A percentile compares a stretch with the other conserved stretches of the same genome.
Evolutionary conservation across 2,113 vertebrate genomes (phyloP).

Genomic region (Ictalurus furcatus): DNA sequence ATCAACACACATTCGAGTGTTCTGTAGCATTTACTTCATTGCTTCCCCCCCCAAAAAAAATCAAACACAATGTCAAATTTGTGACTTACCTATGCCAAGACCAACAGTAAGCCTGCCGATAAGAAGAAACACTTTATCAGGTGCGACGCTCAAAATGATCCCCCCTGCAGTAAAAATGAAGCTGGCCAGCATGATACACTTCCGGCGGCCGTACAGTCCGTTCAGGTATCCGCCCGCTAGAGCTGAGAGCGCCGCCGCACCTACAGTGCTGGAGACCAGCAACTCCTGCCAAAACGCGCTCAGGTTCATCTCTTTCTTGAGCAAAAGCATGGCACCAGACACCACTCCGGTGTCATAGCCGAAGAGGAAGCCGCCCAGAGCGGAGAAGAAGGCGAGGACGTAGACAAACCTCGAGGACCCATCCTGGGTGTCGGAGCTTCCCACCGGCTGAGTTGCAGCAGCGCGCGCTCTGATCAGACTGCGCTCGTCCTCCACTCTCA

Average conservation of each 20-base stretch:
- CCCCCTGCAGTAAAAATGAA: constrained; percentile 83
- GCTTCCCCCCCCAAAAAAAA: too few relatives aligned
- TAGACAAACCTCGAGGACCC: constrained; percentile 79
- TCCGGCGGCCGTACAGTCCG: constrained; percentile 78
- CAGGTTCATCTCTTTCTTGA: constrained; percentile 88
- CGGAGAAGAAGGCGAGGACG: constrained; percentile 79
- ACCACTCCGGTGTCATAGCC: constrained; percentile 98
- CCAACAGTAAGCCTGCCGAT: constrained; percentile 86
- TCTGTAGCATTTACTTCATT: background rate
- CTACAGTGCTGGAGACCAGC: constrained; percentile 90
- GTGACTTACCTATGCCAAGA: constrained; percentile 87
- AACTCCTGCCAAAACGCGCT: constrained; percentile 92
- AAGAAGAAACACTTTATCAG: constrained; percentile 82
- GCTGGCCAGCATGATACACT: constrained; percentile 88
- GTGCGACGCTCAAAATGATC: constrained; percentile 75
- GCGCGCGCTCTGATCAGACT: constrained; percentile 70
- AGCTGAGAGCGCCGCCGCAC: constrained; percentile 86
- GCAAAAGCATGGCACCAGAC: constrained; percentile 92
- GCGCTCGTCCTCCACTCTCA: constrained; percentile 70
- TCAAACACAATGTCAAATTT: background rate
- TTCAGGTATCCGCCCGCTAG: constrained; percentile 84
- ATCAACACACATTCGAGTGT: background rate
- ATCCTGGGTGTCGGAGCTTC: constrained; percentile 73
- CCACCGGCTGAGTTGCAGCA: constrained; percentile 8
- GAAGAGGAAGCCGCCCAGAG: constrained; percentile 92